Evolutionary conservation across 1,140 invertebrate species (phyloP).

Genomic region (Lasaia peninsularis): DNA sequence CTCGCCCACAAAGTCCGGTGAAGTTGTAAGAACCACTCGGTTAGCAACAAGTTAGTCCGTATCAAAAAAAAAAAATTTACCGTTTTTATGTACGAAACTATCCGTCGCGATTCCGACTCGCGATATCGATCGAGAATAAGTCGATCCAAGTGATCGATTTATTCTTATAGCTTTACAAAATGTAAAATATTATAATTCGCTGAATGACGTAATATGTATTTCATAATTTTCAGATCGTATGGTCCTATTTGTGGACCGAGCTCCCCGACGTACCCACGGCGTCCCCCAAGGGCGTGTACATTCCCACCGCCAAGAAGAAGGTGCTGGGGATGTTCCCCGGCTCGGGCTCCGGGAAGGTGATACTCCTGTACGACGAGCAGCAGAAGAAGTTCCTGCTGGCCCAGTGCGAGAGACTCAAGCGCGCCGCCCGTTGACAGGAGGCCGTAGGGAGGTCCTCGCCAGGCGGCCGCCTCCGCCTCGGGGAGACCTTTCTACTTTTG

Average conservation of each 20-base stretch:
- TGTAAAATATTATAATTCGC: no score
- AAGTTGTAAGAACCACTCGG: no score
- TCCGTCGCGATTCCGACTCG: no score
- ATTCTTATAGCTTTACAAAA: no score
- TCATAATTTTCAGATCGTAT: conserved; percentile 55
- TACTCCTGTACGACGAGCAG: conserved; percentile 65
- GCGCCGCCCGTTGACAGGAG: conserved; percentile 63
- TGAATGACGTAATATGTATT: neutral
- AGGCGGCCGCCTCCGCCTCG: conserved; percentile 39
- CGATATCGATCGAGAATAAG: no score
- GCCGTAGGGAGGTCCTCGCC: conserved; percentile 56
- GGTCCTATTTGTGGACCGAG: conserved; percentile 71
- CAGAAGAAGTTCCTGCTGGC: conserved; percentile 59
- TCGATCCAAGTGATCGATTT: no score
- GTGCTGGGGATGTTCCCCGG: conserved; percentile 66
- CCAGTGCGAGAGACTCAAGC: conserved; percentile 62
- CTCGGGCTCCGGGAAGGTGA: conserved; percentile 60
- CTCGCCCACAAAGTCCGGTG: no score
- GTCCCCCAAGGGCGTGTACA: conserved; percentile 64
- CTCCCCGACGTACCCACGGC: conserved; percentile 62
- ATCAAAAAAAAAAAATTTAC: no score
- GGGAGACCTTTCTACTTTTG: conserved; percentile 62
- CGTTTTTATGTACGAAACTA: no score
- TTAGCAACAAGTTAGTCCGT: no score
- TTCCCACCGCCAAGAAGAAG: conserved; percentile 68